Conservation (phyloP, 37 sponge, comb jelly and placozoan genomes). For the Amphimedon queenslandica region DNA sequence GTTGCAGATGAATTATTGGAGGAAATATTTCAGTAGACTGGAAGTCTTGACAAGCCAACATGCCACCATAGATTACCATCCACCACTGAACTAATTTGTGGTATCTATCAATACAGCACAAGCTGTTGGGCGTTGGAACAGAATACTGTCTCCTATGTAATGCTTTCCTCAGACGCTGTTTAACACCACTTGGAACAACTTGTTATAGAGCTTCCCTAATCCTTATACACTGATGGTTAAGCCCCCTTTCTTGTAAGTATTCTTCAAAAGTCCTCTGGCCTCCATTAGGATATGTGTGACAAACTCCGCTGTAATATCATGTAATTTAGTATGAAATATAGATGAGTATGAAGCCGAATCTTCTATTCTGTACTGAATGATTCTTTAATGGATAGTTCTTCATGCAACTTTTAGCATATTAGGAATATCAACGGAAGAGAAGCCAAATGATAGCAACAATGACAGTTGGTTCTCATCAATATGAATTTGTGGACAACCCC, state of each 20-base stretch:
- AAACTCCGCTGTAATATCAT: conserved; percentile 12
- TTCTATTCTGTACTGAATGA: conserved; percentile 16
- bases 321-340: conserved; percentile 15
- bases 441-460: conserved; percentile 3
- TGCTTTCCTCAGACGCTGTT: background rate
- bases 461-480: conserved; percentile 20
- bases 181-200: conserved; percentile 28
- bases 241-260: conserved; percentile 13
- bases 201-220: conserved; percentile 23
- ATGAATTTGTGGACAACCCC: conserved; percentile 16
- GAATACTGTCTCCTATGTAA: conserved; percentile 20
- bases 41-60: conserved; percentile 54
- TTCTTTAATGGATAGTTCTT: conserved; percentile 21
- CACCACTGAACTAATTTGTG: no score
- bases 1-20: conserved; percentile 41
- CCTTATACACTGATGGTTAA: conserved; percentile 6
- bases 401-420: conserved; percentile 9
- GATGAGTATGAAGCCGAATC: background rate
- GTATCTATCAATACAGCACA: conserved; percentile 62
- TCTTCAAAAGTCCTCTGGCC: background rate
- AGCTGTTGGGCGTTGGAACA: conserved; percentile 37
- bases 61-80: conserved; percentile 52
- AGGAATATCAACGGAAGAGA: conserved; percentile 16
- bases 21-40: conserved; percentile 22
- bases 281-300: conserved; percentile 22